Percentiles rank a stretch among this genome's conserved stretches.
phyloP scores from a whole-genome alignment of 1,140 invertebrate genomes.

The Chelonus insularis region DNA sequence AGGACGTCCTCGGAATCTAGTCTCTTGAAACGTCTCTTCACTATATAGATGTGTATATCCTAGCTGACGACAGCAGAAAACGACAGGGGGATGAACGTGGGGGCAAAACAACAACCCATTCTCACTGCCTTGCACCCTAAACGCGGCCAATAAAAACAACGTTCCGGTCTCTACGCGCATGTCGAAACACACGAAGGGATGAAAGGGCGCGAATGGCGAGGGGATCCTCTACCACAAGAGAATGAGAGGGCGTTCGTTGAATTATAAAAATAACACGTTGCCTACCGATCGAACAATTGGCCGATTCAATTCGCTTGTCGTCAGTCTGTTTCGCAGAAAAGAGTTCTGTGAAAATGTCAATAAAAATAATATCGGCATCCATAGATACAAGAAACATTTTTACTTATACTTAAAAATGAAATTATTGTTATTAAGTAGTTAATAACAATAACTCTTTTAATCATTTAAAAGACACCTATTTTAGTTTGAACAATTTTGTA shows the following conservation, averaged over 20 bases:
- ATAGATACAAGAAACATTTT: not conserved
- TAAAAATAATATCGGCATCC: no score
- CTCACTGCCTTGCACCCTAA: constrained; percentile 51
- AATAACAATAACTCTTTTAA: no score
- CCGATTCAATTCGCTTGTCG: constrained; percentile 42
- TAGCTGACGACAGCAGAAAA: constrained; percentile 3
- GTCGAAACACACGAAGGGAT: constrained; percentile 7
- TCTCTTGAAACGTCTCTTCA: not conserved
- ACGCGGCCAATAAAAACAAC: constrained; percentile 58
- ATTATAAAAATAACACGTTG: constrained; percentile 58
- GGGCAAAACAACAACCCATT: constrained; percentile 57
- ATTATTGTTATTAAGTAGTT: no score
- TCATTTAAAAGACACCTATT: no score
- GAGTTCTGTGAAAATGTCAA: not conserved
- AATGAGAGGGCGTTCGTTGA: constrained; percentile 44
- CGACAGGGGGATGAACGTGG: constrained; percentile 29
- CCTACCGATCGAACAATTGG: constrained; percentile 51
- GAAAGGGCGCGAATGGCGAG: constrained; percentile 24
- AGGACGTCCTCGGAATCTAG: constrained; percentile 8
- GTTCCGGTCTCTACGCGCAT: constrained; percentile 35
- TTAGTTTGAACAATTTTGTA: no score
- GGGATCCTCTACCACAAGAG: constrained; percentile 15
- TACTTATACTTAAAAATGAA: not conserved
- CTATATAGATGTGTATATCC: constrained; percentile 2
- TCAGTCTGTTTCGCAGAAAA: constrained; percentile 20